Base-by-base conservation (phyloP, 2,797 vertebrate genomes). In the Neosalanx taihuensis region DNA sequence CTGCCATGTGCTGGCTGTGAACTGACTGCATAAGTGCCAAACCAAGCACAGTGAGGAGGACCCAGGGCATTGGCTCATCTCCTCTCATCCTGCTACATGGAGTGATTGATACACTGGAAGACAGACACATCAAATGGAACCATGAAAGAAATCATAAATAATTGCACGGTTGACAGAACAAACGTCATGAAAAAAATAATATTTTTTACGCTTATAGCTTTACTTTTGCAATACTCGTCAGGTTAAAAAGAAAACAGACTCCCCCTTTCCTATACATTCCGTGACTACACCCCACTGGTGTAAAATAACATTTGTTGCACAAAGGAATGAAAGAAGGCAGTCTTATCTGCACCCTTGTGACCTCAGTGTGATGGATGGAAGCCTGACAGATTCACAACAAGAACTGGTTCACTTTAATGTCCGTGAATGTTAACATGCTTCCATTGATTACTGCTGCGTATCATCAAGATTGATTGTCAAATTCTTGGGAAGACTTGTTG, bases 1-100 rank as follows among this genome's bases (percentile, higher is more conserved):
- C 97, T 73, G 90, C 72, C 62, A 93, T 86, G 60, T 93, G 94
- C 86, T 98, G 95, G 88, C 94, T 89, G 82, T 85, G 72, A 53
- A 88, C 93, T 75, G 91, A 89, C 70, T 87, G 88, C 65, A 90
- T 86, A 75, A 94, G 84, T 35, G 86, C 88, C 85, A 95, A 90
- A 89, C 91, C 89, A 89, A 93, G 86, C 86, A 94, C 87, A 85
- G 88, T 90, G 83, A 94, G 79, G 72, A 95, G 81, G 64, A 90
- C 81, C 76, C 86, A 72, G 63, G 73, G 91, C 85, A 93, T 86
- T 70, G 94, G 81, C 81, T 74, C 61, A 77, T 92, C 85, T 83
- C 83, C 88, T 90, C 81, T 91, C 96, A 98, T 98, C 81, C 86
- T 94, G 92, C 70, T 67, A 69, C 75, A 83, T 78, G 69, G 64